Evolutionary conservation across 1,140 invertebrate genomes (phyloP), one percentile per base, ranked within the genome.

Genomic region (Apis florea): DNA sequence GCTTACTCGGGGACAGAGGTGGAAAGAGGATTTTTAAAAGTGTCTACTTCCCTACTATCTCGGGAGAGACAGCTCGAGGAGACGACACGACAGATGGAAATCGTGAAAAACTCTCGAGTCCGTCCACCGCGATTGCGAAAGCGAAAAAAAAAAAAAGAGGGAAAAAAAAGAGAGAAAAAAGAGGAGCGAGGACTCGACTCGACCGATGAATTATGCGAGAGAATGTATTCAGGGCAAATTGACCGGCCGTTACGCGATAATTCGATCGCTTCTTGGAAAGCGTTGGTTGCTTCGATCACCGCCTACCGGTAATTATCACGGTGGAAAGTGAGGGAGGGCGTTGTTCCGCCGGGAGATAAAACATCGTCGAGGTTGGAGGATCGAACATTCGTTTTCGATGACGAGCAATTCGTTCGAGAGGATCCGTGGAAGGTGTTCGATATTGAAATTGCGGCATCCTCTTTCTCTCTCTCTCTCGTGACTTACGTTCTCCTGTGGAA

Each of bases 11-110:
- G 31, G 47, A 67, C 40, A 1, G n/a, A n/a, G 31, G 40, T 12
- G 64, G 47, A 82, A 85, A 88, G 81, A 63, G 79, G 74, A 72
- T 81, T 88, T 82, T 40, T 81, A 78, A 83, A 63, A 66, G 70
- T 82, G 71, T 72, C 31, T 26, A 51, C 40, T 47, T 68, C 26
- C 8, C 24, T 17, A 53, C 19, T 26, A 54, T 56, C 10, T 71
- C 11, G 26, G 17, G 3, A 3, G 21, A 47, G 26, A 6, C 54
- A 31, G 54, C 40, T 11, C 19, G 19, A 19, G 19, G 26, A 75
- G 47, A n/a, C 24, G 47, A n/a, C 24, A 54, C 47, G 73, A 40
- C 19, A 63, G 8, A 58, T 58, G 66, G 51, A 70, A 51, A 59
- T 70, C 63, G 66, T 4, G 6, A 26, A 47, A n/a, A 40, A 9